A percentile compares a stretch with the other conserved stretches of the same genome.
These are phyloP conservation scores for Sinocyclocheilus rhinocerous DNA, from an alignment of 2,113 vertebrate genomes.

Conservation along the genomic window DNA sequence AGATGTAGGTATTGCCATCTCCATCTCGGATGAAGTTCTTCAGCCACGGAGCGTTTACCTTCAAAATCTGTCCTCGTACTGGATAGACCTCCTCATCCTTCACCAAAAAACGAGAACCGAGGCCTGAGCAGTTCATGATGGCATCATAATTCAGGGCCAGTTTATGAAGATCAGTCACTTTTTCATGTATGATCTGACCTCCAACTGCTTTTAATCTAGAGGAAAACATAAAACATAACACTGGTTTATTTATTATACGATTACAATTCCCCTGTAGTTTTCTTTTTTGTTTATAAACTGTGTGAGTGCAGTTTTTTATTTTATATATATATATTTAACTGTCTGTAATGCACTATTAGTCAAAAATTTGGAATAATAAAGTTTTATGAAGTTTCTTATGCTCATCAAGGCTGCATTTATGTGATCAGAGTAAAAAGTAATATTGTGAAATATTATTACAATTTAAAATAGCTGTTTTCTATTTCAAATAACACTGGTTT, in stretches of 20 bases:
- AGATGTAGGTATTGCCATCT: constrained; percentile 84
- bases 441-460: no score
- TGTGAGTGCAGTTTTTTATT: no score
- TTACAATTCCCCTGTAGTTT: not conserved
- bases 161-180: constrained; percentile 80
- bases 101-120: constrained; percentile 79
- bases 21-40: constrained; percentile 86
- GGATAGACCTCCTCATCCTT: constrained; percentile 78
- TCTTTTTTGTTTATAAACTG: not conserved
- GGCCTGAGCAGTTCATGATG: constrained; percentile 87
- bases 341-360: no score
- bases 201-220: constrained; percentile 80
- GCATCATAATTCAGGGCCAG: constrained; percentile 78
- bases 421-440: not conserved
- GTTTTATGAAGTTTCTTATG: not conserved
- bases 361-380: not conserved
- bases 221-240: not conserved
- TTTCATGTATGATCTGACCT: constrained; percentile 71
- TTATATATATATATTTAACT: no score
- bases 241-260: not conserved
- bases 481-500: not conserved
- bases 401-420: not conserved
- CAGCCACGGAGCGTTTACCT: constrained; percentile 88
- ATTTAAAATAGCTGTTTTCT: no score
- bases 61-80: constrained; percentile 85